Percentiles rank a stretch among this genome's conserved stretches.
These are phyloP conservation scores for Argya squamiceps DNA, from an alignment of 2,797 vertebrate genomes.

Conservation along the genomic window DNA sequence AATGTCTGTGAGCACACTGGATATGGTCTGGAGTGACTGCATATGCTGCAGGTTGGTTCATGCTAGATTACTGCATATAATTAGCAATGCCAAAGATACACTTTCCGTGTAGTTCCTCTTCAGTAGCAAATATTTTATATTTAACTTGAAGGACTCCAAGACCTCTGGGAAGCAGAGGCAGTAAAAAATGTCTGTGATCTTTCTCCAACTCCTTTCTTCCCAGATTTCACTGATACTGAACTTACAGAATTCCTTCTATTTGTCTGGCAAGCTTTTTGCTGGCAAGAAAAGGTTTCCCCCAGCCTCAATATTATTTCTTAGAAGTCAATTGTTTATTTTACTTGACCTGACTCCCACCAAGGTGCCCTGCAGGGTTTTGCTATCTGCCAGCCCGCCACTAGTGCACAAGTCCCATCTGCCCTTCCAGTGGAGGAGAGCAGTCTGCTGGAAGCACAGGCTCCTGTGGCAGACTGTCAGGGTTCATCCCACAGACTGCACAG, in stretches of 20 bases:
- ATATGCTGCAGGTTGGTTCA: neutral
- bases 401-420: rapidly evolving
- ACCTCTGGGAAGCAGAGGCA: neutral
- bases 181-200: neutral
- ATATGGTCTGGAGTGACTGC: neutral
- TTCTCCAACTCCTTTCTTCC: neutral
- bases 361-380: rapidly evolving
- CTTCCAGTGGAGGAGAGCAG: rapidly evolving
- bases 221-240: neutral
- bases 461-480: rapidly evolving
- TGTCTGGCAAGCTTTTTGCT: neutral
- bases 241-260: neutral
- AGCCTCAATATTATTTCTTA: rapidly evolving
- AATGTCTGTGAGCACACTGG: rapidly evolving
- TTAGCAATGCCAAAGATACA: neutral
- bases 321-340: neutral
- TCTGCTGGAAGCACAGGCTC: rapidly evolving
- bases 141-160: neutral
- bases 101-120: neutral
- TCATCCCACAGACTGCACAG: rapidly evolving
- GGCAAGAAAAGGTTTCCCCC: neutral
- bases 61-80: neutral
- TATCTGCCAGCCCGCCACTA: neutral
- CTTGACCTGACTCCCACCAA: rapidly evolving
- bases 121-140: neutral